These are phyloP conservation scores for Diabrotica balteata DNA, from an alignment of 2,888 invertebrate species.

Conservation along the genomic window DNA sequence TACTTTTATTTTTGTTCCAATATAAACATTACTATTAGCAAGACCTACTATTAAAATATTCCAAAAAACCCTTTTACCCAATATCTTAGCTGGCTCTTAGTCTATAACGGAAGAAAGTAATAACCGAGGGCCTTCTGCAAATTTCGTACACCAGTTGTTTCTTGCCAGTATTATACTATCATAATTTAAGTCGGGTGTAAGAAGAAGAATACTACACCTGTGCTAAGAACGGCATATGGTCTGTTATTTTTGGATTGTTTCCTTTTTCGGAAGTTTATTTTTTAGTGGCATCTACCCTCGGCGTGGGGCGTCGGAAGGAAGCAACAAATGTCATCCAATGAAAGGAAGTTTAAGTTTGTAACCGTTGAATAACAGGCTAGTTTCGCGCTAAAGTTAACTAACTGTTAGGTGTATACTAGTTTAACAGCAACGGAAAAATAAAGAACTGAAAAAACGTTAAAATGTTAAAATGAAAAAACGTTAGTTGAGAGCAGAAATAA, in stretches of 20 bases:
- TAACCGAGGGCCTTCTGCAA: conserved; percentile 35
- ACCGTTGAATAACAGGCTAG: too few species aligned
- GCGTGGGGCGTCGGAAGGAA: conserved; percentile 15
- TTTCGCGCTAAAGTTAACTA: too few species aligned
- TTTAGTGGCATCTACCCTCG: conserved; percentile 4
- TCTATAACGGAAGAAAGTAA: conserved; percentile 29
- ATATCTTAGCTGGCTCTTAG: too few species aligned
- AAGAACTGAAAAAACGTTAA: too few species aligned
- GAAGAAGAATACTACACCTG: conserved; percentile 33
- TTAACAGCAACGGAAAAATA: too few species aligned
- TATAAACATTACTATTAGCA: too few species aligned
- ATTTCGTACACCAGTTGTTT: conserved; percentile 35
- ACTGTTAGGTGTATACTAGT: too few species aligned
- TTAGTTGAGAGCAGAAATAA: too few species aligned
- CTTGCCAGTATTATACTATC: not conserved
- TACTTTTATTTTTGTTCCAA: too few species aligned
- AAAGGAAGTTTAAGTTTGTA: not conserved
- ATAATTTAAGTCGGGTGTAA: conserved; percentile 26
- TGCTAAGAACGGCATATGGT: conserved; percentile 23
- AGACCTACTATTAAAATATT: too few species aligned
- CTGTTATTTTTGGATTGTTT: conserved; percentile 26
- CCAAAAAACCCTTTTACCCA: too few species aligned
- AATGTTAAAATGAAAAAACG: too few species aligned
- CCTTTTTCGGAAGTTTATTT: conserved; percentile 13
- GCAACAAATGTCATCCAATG: not conserved